phyloP scores from a whole-genome alignment of 2,888 invertebrate species.

The Lordiphosa andalusiaca region DNA sequence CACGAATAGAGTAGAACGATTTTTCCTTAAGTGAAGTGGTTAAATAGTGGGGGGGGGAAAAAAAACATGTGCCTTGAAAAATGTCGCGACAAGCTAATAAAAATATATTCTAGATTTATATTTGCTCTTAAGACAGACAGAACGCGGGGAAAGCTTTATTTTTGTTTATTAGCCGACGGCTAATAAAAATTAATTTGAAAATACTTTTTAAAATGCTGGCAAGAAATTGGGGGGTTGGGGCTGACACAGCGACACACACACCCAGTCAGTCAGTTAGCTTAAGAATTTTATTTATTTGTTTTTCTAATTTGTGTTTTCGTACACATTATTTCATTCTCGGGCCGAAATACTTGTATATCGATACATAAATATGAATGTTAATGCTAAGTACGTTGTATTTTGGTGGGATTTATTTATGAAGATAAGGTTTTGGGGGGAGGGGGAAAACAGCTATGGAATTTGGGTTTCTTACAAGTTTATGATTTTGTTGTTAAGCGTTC shows the following conservation, averaged over 20 bases:
- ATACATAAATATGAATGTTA: slow-evolving; percentile 39
- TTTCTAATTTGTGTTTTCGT: slow-evolving; percentile 50
- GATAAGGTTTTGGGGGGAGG: slow-evolving; percentile 17
- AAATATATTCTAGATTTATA: slow-evolving; percentile 67
- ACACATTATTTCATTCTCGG: slow-evolving; percentile 49
- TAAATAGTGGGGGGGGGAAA: slow-evolving; percentile 56
- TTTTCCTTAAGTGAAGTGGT: slow-evolving; percentile 51
- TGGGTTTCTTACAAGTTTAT: slow-evolving; percentile 1
- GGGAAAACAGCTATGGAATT: no score
- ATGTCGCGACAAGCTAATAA: slow-evolving; percentile 74
- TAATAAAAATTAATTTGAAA: slow-evolving; percentile 75
- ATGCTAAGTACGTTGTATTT: slow-evolving; percentile 50
- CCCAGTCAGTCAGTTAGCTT: slow-evolving; percentile 40
- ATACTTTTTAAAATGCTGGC: slow-evolving; percentile 69
- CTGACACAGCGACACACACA: neutral
- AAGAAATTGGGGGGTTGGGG: slow-evolving; percentile 24
- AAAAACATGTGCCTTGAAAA: slow-evolving; percentile 61
- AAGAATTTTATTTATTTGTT: slow-evolving; percentile 71
- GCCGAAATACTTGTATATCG: slow-evolving; percentile 6
- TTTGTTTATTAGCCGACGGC: slow-evolving; percentile 65
- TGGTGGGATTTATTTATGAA: slow-evolving; percentile 56
- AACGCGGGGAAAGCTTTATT: slow-evolving; percentile 24
- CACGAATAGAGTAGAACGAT: slow-evolving; percentile 40
- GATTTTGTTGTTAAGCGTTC: slow-evolving; percentile 13
- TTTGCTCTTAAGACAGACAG: slow-evolving; percentile 34